These are phyloP conservation scores for Lithophane semibrunnea DNA, from an alignment of 2,888 invertebrate genomes.

Conservation along the genomic window DNA sequence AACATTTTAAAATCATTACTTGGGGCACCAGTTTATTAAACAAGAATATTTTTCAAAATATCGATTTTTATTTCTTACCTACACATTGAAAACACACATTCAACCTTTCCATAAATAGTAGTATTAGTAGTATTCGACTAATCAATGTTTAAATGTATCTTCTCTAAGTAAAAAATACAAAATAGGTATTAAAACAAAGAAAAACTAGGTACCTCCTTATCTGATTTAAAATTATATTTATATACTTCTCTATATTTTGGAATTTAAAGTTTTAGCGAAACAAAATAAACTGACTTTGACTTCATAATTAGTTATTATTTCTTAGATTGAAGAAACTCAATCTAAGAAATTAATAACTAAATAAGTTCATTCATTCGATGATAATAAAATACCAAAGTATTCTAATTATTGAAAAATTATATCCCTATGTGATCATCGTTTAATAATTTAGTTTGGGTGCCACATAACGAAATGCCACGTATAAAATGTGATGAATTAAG, in stretches of 20 bases:
- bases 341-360: not conserved
- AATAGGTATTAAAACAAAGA: not conserved
- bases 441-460: not conserved
- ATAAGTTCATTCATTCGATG: not conserved
- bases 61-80: not conserved
- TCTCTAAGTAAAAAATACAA: not conserved
- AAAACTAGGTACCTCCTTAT: not conserved
- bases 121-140: not conserved
- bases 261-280: not conserved
- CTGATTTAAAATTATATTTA: not conserved
- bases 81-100: not conserved
- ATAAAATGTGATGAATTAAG: not conserved
- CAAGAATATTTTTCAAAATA: not conserved
- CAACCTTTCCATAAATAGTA: not conserved
- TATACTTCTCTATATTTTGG: not conserved
- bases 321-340: too few relatives aligned
- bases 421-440: not conserved
- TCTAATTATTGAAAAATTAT: not conserved
- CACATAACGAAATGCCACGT: too few relatives aligned
- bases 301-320: not conserved
- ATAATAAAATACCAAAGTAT: not conserved
- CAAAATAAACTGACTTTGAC: not conserved
- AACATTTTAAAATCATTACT: slow-evolving; percentile 19
- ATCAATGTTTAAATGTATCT: not conserved
- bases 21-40: not conserved